These are phyloP conservation scores for Psophia crepitans DNA, from an alignment of 2,113 vertebrate genomes.

Conservation along the genomic window DNA sequence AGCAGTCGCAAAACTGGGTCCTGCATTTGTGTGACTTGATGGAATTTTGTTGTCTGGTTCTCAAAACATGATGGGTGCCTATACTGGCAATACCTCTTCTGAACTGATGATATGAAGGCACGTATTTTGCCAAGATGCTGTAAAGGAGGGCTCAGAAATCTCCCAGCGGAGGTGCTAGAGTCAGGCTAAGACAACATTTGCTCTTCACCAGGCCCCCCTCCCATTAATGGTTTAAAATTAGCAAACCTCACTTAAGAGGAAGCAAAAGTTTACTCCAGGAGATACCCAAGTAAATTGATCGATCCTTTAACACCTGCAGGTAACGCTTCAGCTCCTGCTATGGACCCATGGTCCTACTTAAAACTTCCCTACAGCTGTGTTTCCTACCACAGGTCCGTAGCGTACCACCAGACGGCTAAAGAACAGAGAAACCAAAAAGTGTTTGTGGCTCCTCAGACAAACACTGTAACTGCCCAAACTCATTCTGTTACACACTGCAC, in stretches of 20 bases:
- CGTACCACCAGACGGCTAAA: neutral
- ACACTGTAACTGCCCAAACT: neutral
- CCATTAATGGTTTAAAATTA: neutral
- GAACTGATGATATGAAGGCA: neutral
- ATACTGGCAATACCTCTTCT: neutral
- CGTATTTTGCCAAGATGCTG: neutral
- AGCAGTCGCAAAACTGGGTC: neutral
- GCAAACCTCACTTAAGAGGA: neutral
- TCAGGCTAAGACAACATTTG: neutral
- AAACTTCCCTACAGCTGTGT: neutral
- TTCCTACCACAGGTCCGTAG: neutral
- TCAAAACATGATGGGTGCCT: neutral
- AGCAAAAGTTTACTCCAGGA: neutral
- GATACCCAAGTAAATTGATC: too few species aligned
- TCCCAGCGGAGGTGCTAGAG: neutral
- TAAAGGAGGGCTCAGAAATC: neutral
- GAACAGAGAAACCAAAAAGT: neutral
- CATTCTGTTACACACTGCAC: neutral
- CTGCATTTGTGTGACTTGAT: neutral
- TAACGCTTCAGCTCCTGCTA: neutral
- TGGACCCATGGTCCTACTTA: rapidly evolving
- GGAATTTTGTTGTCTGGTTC: neutral
- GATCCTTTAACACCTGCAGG: neutral
- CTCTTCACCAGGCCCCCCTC: neutral
- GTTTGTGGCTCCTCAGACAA: neutral